Conservation (phyloP, 1,140 invertebrate species). For the Bombus waltoni region DNA sequence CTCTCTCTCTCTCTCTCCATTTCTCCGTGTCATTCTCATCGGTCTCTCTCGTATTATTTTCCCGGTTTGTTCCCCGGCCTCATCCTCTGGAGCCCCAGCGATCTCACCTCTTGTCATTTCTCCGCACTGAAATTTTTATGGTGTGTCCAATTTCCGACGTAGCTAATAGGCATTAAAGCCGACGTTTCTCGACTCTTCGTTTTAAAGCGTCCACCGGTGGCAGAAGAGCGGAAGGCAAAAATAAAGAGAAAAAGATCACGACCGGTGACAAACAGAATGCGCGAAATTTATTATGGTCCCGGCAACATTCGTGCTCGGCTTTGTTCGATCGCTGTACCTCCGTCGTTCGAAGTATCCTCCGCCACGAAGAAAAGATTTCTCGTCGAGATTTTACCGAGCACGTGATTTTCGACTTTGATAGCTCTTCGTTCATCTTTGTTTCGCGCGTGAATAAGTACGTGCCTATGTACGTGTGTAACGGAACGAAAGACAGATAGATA, state of each 20-base stretch:
- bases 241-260: not conserved
- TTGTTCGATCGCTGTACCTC: not conserved
- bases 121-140: conserved; percentile 68
- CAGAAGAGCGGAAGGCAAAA: not conserved
- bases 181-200: conserved; percentile 53
- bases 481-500: too few relatives aligned
- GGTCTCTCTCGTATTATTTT: conserved; percentile 35
- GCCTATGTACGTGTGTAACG: too few relatives aligned
- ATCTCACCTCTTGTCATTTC: conserved; percentile 59
- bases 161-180: conserved; percentile 69
- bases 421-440: too few relatives aligned
- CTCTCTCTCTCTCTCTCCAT: not conserved
- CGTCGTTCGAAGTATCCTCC: not conserved
- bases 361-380: not conserved
- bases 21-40: not conserved
- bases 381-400: not conserved
- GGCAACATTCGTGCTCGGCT: not conserved
- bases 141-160: conserved; percentile 69
- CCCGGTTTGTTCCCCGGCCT: conserved; percentile 28
- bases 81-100: conserved; percentile 16
- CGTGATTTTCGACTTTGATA: not conserved
- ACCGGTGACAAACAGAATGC: conserved; percentile 24
- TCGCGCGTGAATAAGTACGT: too few relatives aligned
- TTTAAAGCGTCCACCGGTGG: conserved; percentile 38
- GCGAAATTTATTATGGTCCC: not conserved